Evolutionary conservation across 2,113 vertebrate species (phyloP), one percentile per base, ranked within the genome.

Genomic region (Odocoileus hemionus): DNA sequence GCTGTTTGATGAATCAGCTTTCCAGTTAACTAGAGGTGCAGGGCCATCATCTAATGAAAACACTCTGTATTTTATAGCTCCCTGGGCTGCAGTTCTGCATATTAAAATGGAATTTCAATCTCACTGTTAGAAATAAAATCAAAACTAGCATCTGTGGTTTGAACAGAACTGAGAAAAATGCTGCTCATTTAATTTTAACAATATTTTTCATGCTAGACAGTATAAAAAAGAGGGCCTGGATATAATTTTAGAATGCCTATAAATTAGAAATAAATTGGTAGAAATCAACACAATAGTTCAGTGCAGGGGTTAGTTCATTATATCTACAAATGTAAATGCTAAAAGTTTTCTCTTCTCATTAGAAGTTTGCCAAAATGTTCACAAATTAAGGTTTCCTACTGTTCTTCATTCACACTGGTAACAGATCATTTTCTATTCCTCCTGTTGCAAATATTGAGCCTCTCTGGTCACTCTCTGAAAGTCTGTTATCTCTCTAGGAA

Each of bases 101-200:
- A 99, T 98, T 99, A 98, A 99, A 98, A 99, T 64, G 98, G 98
- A 99, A 98, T 99, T 99, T 98, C 98, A 98, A 99, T 99, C 98
- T 99, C 98, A 96, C 89, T 96, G 84, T 97, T 98, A 98, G 98
- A 98, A 98, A 99, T 99, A 99, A 99, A 99, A 99, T 99, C 84
- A 99, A 98, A 98, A 98, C 92, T 98, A 98, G 97, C 99, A 99
- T 99, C 98, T 99, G 98, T 98, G 98, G 83, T 98, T 98, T 99
- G 97, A 98, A 98, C n/a, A 98, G 96, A 98, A 98, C 80, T 97
- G 96, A 98, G 94, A 98, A 98, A 99, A 99, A 97, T 97, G 86
- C 39, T 98, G 61, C 91, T 98, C 97, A 97, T 98, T 98, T 99
- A 98, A 98, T 98, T 98, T 98, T 97, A 98, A 98, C 97, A 98